Evolutionary conservation across 2,888 invertebrate species (phyloP).

Genomic region (Anoncus sp.): DNA sequence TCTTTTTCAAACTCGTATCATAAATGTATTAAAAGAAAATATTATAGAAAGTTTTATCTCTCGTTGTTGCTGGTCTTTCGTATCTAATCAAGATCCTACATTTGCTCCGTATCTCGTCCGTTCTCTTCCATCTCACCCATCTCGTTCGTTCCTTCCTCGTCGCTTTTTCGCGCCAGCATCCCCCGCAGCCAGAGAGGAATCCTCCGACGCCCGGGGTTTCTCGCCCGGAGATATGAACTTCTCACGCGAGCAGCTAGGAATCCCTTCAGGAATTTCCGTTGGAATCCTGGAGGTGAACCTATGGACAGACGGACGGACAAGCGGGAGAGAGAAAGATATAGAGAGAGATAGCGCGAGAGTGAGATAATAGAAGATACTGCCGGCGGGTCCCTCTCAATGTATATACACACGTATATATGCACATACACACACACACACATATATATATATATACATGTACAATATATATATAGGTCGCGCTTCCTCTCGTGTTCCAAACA

Average conservation of each 20-base stretch:
- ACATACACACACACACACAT: not conserved
- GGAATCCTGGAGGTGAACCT: conserved; percentile 55
- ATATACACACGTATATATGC: conserved; percentile 33
- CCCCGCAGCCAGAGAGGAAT: conserved; percentile 24
- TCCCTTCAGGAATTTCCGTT: conserved; percentile 62
- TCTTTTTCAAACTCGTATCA: not conserved
- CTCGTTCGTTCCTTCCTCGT: not conserved
- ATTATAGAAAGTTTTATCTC: conserved; percentile 4
- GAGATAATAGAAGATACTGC: conserved; percentile 57
- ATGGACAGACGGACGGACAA: conserved; percentile 48
- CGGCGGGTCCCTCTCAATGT: conserved; percentile 22
- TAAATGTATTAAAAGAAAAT: not conserved
- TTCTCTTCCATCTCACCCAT: conserved; percentile 21
- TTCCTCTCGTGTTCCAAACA: conserved; percentile 48
- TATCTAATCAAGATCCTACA: conserved; percentile 3
- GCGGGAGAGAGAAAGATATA: conserved; percentile 24
- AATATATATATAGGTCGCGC: too few relatives aligned
- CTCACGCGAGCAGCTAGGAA: conserved; percentile 64
- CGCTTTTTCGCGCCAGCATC: conserved; percentile 2
- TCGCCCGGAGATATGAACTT: conserved; percentile 65
- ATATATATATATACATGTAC: conserved; percentile 31
- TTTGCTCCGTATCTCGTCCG: not conserved
- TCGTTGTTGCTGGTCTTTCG: not conserved
- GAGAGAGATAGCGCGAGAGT: conserved; percentile 36
- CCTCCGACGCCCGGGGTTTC: conserved; percentile 48